Evolutionary conservation across 2,888 invertebrate genomes (phyloP).

Genomic region (Apoda limacodes): DNA sequence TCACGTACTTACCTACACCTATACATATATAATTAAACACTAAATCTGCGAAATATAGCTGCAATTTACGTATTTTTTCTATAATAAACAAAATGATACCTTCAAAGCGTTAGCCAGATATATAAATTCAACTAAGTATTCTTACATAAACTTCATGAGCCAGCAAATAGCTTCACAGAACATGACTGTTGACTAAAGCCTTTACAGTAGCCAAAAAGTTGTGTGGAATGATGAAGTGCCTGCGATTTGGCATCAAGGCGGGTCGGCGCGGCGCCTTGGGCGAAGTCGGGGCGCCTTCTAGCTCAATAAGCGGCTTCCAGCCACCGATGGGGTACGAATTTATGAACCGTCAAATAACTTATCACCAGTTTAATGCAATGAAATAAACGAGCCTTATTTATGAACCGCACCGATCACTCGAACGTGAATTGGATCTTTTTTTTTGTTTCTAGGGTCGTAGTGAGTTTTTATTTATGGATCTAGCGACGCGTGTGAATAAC

Average conservation of each 20-base stretch:
- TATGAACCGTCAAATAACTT: constrained; percentile 68
- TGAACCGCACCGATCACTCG: constrained; percentile 54
- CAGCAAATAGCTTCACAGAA: constrained; percentile 49
- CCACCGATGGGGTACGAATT: constrained; percentile 49
- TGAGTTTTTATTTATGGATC: constrained; percentile 62
- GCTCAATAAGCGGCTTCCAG: constrained; percentile 34
- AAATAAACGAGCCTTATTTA: constrained; percentile 63
- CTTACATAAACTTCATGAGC: constrained; percentile 31
- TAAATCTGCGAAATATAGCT: no score
- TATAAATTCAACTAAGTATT: no score
- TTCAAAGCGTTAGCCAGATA: no score
- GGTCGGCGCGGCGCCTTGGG: constrained; percentile 44
- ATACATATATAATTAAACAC: no score
- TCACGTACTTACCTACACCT: no score
- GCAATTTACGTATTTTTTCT: no score
- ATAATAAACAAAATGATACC: no score
- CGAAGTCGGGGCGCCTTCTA: constrained; percentile 33
- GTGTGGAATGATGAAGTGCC: constrained; percentile 46
- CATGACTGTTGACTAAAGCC: constrained; percentile 41
- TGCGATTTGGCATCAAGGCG: constrained; percentile 53
- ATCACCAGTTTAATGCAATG: constrained; percentile 66
- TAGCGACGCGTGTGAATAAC: constrained; percentile 65
- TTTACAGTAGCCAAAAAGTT: constrained; percentile 50
- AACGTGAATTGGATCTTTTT: constrained; percentile 46
- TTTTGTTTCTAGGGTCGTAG: constrained; percentile 56